A percentile compares a stretch with the other conserved stretches of the same genome.
Conservation (phyloP, 2,113 vertebrate species). For the Glareola pratincola region DNA sequence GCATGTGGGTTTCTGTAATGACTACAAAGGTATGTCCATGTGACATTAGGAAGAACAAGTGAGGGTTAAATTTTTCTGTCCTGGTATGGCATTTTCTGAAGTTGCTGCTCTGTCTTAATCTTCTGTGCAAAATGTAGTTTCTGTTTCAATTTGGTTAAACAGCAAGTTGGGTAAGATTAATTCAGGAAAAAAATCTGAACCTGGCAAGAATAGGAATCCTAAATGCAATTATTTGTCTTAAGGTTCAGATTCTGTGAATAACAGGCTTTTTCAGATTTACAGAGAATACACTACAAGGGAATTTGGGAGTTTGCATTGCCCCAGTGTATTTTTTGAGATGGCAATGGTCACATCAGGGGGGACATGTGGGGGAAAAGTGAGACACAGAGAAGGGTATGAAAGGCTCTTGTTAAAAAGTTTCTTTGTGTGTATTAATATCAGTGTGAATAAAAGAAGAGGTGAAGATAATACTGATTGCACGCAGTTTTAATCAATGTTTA, state of each 20-base stretch:
- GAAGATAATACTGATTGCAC: background rate
- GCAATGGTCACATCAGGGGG: rapidly evolving
- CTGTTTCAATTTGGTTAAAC: conserved; percentile 27
- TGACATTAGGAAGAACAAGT: background rate
- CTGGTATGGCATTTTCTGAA: conserved; percentile 25
- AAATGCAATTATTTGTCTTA: conserved; percentile 59
- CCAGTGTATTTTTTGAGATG: conserved; percentile 34
- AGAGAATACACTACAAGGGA: conserved; percentile 21
- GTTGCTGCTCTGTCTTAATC: background rate
- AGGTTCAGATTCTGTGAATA: conserved; percentile 55
- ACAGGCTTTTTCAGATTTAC: conserved; percentile 45
- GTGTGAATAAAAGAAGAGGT: background rate
- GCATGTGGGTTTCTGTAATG: background rate
- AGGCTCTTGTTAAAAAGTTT: background rate
- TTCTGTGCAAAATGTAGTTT: background rate
- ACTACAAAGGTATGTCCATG: background rate
- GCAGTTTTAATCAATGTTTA: background rate
- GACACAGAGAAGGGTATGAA: background rate
- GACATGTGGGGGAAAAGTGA: background rate
- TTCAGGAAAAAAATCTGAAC: background rate
- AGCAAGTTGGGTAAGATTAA: conserved; percentile 2
- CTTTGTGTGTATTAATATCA: background rate
- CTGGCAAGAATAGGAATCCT: conserved; percentile 13
- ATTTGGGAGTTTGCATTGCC: conserved; percentile 46
- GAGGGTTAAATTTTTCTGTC: background rate